Evolutionary conservation across 1,140 invertebrate species (phyloP).

Genomic region (Grapholita molesta): DNA sequence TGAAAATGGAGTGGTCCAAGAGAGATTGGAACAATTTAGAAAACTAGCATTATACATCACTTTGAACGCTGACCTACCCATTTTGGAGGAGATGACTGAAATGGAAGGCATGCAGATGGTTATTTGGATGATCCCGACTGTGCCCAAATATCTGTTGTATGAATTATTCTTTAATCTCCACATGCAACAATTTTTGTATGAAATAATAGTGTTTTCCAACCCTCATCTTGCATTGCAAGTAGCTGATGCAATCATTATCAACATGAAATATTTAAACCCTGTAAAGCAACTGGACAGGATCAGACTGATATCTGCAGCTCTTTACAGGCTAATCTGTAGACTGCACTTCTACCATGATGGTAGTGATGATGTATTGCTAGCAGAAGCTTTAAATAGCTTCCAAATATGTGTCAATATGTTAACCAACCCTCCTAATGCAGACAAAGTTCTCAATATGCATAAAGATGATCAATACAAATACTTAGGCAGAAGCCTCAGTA

Average conservation of each 20-base stretch:
- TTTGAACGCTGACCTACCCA: conserved; percentile 52
- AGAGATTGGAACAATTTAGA: conserved; percentile 30
- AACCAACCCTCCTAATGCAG: conserved; percentile 49
- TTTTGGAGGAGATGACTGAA: conserved; percentile 48
- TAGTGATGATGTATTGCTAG: conserved; percentile 25
- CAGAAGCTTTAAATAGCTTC: conserved; percentile 42
- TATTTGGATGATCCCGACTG: conserved; percentile 57
- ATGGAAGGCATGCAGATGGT: conserved; percentile 49
- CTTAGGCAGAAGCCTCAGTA: conserved; percentile 45
- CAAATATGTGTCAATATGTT: conserved; percentile 53
- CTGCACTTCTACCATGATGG: conserved; percentile 47
- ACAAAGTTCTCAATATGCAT: conserved; percentile 39
- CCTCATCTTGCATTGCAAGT: conserved; percentile 51
- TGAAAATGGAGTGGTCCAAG: conserved; percentile 33
- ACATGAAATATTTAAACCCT: conserved; percentile 59
- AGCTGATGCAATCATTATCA: conserved; percentile 43
- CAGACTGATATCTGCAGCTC: conserved; percentile 40
- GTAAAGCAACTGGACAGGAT: conserved; percentile 44
- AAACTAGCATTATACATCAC: conserved; percentile 61
- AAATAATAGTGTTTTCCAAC: conserved; percentile 49
- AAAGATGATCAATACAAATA: conserved; percentile 56
- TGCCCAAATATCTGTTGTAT: conserved; percentile 58
- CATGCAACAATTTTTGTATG: conserved; percentile 57
- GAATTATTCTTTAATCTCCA: conserved; percentile 59
- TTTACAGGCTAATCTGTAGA: conserved; percentile 50